Percentiles rank a stretch among this genome's conserved stretches.
Conservation (phyloP, 2,113 vertebrate genomes). For the Beaufortia kweichowensis region DNA sequence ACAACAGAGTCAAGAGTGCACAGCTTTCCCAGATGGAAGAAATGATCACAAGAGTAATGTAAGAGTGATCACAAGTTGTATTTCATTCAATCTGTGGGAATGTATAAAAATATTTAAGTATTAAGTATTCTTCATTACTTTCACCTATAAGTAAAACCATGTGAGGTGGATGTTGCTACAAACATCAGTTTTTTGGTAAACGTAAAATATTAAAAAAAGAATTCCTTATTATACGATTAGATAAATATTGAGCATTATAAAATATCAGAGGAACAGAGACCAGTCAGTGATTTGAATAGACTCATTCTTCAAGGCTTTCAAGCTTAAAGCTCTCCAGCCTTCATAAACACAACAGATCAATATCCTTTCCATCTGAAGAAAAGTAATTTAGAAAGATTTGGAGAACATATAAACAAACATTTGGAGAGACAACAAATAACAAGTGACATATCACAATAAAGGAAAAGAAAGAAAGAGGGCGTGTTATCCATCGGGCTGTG, state of each 20-base stretch:
- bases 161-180: no score
- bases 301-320: slow-evolving; percentile 5
- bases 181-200: neutral
- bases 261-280: slow-evolving; percentile 44
- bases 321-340: slow-evolving; percentile 25
- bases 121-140: neutral
- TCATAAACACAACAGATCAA: slow-evolving; percentile 8
- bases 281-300: slow-evolving; percentile 34
- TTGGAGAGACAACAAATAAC: neutral
- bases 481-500: slow-evolving; percentile 47
- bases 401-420: slow-evolving; percentile 12
- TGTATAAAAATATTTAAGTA: neutral
- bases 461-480: slow-evolving; percentile 29
- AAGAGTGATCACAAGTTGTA: slow-evolving; percentile 5
- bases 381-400: slow-evolving; percentile 8
- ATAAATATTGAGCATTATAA: slow-evolving; percentile 1
- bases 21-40: slow-evolving; percentile 39
- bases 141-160: no score
- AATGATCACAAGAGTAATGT: no score
- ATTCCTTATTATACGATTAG: neutral
- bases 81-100: neutral
- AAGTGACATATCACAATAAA: neutral
- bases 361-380: slow-evolving; percentile 13
- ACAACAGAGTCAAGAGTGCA: slow-evolving; percentile 45
- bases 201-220: neutral